A percentile compares a stretch with the other conserved stretches of the same genome.
Evolutionary conservation across 2,113 vertebrate species (phyloP).

Genomic region (Amblyornis subalaris): DNA sequence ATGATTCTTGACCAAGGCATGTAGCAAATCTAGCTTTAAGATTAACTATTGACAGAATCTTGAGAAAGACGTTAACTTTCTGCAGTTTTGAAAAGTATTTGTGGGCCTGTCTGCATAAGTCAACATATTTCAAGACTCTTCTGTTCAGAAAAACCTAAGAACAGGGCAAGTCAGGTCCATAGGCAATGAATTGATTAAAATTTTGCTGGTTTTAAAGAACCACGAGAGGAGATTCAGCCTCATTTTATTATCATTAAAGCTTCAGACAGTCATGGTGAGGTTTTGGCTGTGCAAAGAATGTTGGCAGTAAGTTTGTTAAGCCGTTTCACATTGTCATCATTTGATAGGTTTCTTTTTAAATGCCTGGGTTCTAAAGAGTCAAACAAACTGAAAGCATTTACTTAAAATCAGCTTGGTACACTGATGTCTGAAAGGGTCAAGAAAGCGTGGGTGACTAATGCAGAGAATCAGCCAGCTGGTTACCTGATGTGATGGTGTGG

Average conservation of each 20-base stretch:
- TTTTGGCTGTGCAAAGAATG: background rate
- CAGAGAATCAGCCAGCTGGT: conserved; percentile 42
- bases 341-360: background rate
- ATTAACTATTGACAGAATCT: background rate
- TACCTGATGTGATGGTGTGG: background rate
- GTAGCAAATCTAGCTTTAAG: background rate
- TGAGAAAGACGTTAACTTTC: background rate
- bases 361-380: background rate
- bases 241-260: background rate
- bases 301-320: background rate
- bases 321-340: background rate
- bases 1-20: background rate
- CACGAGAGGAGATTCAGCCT: background rate
- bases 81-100: background rate
- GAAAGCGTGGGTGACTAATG: background rate
- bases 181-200: background rate
- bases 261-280: background rate
- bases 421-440: background rate
- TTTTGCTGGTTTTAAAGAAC: background rate
- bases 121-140: background rate
- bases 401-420: background rate
- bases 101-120: background rate
- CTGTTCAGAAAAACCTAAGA: background rate
- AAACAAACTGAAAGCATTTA: background rate
- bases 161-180: background rate